Conservation (phyloP, 2,888 invertebrate genomes). For the Callimorpha dominula region DNA sequence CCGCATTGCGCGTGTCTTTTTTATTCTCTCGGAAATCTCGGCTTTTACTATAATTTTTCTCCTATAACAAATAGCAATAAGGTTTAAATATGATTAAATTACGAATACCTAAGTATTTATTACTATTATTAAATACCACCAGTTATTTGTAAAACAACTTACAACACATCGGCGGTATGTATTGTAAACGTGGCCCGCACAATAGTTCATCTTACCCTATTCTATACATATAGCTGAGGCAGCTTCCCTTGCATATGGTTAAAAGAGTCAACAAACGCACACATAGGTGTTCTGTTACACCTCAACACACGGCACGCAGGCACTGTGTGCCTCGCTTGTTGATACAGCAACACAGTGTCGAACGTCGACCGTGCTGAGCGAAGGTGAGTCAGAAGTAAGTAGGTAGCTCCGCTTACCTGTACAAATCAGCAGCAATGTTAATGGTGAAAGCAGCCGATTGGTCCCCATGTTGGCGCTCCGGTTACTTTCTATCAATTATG, state of each 20-base stretch:
- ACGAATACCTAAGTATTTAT: neutral
- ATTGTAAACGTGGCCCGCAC: conserved; percentile 1
- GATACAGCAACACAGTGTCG: conserved; percentile 60
- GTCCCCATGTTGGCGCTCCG: conserved; percentile 74
- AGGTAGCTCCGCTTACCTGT: conserved; percentile 81
- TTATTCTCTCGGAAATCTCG: neutral
- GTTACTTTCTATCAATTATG: conserved; percentile 75
- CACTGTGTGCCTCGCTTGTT: conserved; percentile 54
- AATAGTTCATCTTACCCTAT: conserved; percentile 40
- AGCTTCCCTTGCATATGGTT: conserved; percentile 53
- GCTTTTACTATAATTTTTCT: neutral
- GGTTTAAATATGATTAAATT: neutral
- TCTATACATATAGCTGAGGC: conserved; percentile 28
- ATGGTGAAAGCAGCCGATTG: conserved; percentile 80
- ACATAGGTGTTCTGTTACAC: conserved; percentile 43
- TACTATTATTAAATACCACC: neutral
- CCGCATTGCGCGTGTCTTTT: conserved; percentile 48
- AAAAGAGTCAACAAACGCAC: conserved; percentile 60
- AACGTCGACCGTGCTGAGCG: conserved; percentile 55
- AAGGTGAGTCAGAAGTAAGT: conserved; percentile 78
- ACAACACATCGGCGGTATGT: neutral
- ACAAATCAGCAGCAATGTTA: conserved; percentile 81
- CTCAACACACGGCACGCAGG: conserved; percentile 49
- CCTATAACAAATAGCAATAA: neutral
- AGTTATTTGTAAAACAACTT: neutral